These are phyloP conservation scores for Orthochromis malagaraziensis DNA, from an alignment of 2,113 vertebrate species.

Conservation along the genomic window DNA sequence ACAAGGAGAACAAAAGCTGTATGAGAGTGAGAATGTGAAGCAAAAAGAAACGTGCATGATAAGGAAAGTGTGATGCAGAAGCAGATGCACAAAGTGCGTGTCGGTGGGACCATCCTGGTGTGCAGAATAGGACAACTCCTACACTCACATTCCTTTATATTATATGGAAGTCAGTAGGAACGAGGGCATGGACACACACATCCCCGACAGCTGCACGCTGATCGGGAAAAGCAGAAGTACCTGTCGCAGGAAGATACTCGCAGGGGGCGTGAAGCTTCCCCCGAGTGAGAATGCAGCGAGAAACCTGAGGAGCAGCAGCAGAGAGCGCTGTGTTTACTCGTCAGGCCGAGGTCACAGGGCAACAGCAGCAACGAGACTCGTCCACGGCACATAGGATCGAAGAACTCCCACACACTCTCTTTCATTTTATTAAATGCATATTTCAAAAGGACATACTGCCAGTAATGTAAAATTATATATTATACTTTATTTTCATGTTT, in stretches of 20 bases:
- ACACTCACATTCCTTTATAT: constrained; percentile 55
- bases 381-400: not conserved
- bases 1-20: constrained; percentile 44
- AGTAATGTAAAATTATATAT: not conserved
- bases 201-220: not conserved
- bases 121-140: constrained; percentile 43
- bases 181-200: constrained; percentile 4
- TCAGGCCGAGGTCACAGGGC: not conserved
- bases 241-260: not conserved
- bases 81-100: constrained; percentile 11
- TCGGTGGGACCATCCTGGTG: constrained; percentile 42
- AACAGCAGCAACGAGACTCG: not conserved
- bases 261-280: not conserved
- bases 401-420: rapidly evolving
- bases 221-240: not conserved
- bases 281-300: not conserved
- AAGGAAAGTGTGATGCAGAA: constrained; percentile 9
- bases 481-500: not conserved
- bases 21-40: constrained; percentile 9
- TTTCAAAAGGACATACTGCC: not conserved
- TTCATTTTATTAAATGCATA: not conserved
- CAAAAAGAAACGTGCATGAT: constrained; percentile 13
- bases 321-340: rapidly evolving
- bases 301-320: not conserved
- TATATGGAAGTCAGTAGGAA: constrained; percentile 9